phyloP scores from a whole-genome alignment of 2,797 vertebrate genomes.

The Erpetoichthys calabaricus region DNA sequence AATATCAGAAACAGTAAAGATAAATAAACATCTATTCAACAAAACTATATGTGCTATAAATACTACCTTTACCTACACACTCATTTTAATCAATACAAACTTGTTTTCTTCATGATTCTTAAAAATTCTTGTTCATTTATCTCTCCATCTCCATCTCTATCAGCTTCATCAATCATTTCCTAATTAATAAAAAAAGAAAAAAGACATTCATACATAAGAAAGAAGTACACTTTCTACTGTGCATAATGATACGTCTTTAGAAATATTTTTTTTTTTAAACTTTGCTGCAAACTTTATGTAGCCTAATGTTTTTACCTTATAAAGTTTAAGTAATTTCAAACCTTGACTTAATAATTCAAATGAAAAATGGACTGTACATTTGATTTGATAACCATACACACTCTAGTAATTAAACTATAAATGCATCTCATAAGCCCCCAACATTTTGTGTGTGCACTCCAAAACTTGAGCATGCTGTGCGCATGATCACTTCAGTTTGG shows the following conservation, averaged over 20 bases:
- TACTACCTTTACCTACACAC: not conserved
- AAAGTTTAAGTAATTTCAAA: not conserved
- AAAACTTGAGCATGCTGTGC: no score
- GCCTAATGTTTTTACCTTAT: accelerated
- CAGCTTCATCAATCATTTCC: conserved; percentile 96
- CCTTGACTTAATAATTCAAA: no score
- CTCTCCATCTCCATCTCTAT: conserved; percentile 83
- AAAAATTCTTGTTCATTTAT: conserved; percentile 86
- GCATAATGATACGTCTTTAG: not conserved
- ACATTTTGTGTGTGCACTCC: no score
- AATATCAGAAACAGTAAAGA: no score
- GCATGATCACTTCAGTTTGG: no score
- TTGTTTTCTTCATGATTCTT: conserved; percentile 88
- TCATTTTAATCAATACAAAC: conserved; percentile 53
- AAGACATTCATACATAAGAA: conserved; percentile 1
- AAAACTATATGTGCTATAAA: not conserved
- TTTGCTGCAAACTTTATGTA: not conserved
- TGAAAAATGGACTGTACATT: no score
- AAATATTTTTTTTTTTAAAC: conserved; percentile 1
- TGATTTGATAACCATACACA: no score
- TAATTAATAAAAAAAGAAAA: conserved; percentile 32
- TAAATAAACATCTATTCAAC: not conserved
- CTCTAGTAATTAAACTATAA: no score
- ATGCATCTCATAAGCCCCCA: no score
- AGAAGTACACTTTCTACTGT: not conserved